Evolutionary conservation across 2,113 vertebrate species (phyloP).

Genomic region (Rallus limicola): DNA sequence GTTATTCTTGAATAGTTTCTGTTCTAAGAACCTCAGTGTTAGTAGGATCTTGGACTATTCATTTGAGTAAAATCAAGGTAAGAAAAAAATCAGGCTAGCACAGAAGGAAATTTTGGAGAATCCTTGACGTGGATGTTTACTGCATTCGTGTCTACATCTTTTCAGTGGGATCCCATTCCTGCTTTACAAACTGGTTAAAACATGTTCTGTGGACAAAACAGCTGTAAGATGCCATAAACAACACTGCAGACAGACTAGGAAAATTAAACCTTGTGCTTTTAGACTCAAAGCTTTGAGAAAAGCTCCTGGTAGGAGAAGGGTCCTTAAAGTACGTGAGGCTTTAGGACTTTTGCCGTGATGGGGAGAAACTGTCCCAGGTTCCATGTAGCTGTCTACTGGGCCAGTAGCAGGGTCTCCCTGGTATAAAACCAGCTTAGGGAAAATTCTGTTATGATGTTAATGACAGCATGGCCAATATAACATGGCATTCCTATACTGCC

Average conservation of each 20-base stretch:
- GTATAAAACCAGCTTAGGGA: background rate
- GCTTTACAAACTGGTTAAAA: background rate
- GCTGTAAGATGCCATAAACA: background rate
- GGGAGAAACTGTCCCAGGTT: conserved; percentile 24
- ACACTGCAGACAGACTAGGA: background rate
- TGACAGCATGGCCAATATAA: background rate
- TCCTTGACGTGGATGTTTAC: background rate
- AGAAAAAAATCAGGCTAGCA: background rate
- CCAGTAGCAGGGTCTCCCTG: background rate
- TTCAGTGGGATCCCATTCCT: background rate
- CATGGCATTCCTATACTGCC: background rate
- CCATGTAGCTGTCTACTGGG: background rate
- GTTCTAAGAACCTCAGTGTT: background rate
- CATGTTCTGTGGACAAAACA: background rate
- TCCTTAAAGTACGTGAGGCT: background rate
- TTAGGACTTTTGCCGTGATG: background rate
- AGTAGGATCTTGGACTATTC: background rate
- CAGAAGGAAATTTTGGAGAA: background rate
- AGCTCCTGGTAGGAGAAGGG: background rate
- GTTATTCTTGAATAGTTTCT: background rate
- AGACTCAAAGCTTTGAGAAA: background rate
- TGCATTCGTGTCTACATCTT: background rate
- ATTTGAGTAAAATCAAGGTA: background rate
- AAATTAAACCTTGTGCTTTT: background rate
- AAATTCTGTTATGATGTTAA: background rate